Conservation (phyloP, 2,888 invertebrate species). For the Rhamnusium bicolor region DNA sequence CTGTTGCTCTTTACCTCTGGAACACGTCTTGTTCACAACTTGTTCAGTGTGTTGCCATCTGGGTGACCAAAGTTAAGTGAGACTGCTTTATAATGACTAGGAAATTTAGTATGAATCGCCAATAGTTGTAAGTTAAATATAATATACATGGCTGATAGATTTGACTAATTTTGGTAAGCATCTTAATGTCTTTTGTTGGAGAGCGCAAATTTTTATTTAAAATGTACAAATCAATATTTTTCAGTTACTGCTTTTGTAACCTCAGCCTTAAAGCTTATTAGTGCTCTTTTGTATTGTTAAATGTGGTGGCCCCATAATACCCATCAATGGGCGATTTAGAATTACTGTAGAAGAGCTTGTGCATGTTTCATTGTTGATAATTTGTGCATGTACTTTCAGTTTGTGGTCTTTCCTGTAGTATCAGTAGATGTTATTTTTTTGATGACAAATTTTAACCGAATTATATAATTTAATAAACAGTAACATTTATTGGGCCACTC, state of each 20-base stretch:
- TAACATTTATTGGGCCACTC: conserved; percentile 10
- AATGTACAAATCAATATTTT: neutral
- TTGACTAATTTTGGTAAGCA: conserved; percentile 23
- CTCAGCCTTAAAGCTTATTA: conserved; percentile 11
- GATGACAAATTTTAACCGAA: no score
- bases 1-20: no score
- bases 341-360: neutral
- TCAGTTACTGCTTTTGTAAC: neutral
- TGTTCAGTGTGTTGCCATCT: no score
- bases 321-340: conserved; percentile 38
- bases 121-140: no score
- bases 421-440: neutral
- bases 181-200: neutral
- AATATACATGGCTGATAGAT: no score
- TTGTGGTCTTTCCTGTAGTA: neutral
- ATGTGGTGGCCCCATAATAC: conserved; percentile 65
- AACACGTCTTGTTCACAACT: no score
- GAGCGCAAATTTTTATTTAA: neutral
- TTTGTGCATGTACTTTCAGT: neutral
- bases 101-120: no score
- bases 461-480: neutral
- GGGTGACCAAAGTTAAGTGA: no score
- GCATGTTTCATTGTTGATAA: neutral
- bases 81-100: no score
- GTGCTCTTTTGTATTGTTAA: conserved; percentile 14